phyloP scores from a whole-genome alignment of 2,113 vertebrate species.

The Tachycineta bicolor region DNA sequence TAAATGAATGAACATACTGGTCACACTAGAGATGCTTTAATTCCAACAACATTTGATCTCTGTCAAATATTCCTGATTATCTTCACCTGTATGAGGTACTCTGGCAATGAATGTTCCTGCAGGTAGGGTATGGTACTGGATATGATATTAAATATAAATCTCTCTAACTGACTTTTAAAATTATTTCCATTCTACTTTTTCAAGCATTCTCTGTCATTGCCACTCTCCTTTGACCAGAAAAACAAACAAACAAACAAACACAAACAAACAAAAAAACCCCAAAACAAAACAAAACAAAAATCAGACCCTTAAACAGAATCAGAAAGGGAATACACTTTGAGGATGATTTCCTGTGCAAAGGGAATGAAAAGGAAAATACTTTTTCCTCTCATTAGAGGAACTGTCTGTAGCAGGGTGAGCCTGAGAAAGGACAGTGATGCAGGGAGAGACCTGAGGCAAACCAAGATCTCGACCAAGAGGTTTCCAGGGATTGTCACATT shows the following conservation, averaged over 20 bases:
- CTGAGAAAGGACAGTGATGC: neutral
- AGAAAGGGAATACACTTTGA: neutral
- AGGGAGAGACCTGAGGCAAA: neutral
- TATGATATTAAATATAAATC: neutral
- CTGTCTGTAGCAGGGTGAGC: neutral
- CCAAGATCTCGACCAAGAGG: neutral
- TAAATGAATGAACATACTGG: neutral
- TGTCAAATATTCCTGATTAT: neutral
- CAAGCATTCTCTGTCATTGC: neutral
- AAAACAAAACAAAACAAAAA: neutral
- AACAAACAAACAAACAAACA: neutral
- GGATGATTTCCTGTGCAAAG: neutral
- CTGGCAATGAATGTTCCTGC: neutral
- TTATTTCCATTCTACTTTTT: neutral
- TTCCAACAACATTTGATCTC: neutral
- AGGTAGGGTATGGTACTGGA: neutral
- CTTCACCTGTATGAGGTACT: neutral
- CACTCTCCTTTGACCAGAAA: neutral
- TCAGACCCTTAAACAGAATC: neutral
- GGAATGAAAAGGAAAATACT: neutral
- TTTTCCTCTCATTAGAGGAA: neutral
- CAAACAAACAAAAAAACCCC: neutral
- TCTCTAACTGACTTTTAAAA: neutral
- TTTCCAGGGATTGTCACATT: constrained; percentile 7
- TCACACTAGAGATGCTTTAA: neutral